A percentile compares a stretch with the other conserved stretches of the same genome.
phyloP scores from a whole-genome alignment of 2,797 vertebrate genomes.

The Hippopotamyrus pictus region DNA sequence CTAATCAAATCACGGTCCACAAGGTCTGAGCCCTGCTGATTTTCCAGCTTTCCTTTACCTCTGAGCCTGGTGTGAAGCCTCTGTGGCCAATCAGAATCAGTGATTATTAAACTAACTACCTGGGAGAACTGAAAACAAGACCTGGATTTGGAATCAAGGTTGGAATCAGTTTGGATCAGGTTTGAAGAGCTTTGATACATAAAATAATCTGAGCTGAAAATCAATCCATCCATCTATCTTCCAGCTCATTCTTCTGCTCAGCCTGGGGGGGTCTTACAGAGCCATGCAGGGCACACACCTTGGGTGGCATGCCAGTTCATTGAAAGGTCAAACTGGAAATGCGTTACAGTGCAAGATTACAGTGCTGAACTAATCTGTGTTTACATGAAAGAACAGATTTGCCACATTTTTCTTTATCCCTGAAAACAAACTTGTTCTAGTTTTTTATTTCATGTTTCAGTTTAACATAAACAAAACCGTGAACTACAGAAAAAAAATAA shows the following conservation, averaged over 20 bases:
- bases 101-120: background rate
- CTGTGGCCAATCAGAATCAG: background rate
- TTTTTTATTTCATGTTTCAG: background rate
- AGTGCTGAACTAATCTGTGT: background rate
- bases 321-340: background rate
- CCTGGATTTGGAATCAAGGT: background rate
- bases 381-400: background rate
- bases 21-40: background rate
- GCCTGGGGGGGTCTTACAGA: background rate
- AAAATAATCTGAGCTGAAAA: background rate
- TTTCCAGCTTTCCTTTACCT: background rate
- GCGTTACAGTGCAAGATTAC: too few species aligned
- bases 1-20: background rate
- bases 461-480: background rate
- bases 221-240: background rate
- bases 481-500: background rate
- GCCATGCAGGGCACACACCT: background rate
- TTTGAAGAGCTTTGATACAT: background rate
- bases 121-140: background rate
- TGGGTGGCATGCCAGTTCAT: background rate
- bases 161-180: background rate
- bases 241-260: background rate
- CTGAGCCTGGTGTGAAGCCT: background rate
- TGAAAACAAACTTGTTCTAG: background rate
- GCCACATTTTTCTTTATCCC: background rate